Percentiles rank a stretch among this genome's conserved stretches.
phyloP scores from a whole-genome alignment of 2,888 invertebrate species.

The Pycnomerus fuliginosus region DNA sequence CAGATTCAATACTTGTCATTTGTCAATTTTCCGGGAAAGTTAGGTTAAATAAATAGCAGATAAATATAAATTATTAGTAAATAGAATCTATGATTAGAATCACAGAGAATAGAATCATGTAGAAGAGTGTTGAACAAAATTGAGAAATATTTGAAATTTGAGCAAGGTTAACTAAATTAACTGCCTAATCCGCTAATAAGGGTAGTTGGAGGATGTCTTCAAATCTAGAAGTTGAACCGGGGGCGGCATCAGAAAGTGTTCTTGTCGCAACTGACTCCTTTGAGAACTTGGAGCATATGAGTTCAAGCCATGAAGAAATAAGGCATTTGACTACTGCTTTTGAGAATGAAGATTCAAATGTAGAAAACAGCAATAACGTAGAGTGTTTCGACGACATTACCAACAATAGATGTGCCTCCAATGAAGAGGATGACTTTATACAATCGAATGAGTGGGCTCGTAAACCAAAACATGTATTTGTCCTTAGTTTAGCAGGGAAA shows the following conservation, averaged over 20 bases:
- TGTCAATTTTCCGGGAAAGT: too few species aligned
- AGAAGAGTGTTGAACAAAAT: background rate
- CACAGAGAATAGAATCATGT: too few species aligned
- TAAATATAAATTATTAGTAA: too few species aligned
- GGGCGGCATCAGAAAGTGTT: slow-evolving; percentile 65
- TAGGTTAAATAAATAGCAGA: too few species aligned
- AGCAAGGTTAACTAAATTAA: too few species aligned
- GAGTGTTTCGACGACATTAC: slow-evolving; percentile 30
- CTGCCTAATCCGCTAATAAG: too few species aligned
- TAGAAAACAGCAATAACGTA: slow-evolving; percentile 38
- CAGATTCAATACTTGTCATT: too few species aligned
- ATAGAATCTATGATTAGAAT: too few species aligned
- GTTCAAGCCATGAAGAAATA: slow-evolving; percentile 62
- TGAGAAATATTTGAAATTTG: too few species aligned
- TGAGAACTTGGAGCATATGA: slow-evolving; percentile 69
- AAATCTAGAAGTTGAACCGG: slow-evolving; percentile 55
- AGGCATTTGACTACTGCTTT: slow-evolving; percentile 56
- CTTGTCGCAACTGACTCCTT: slow-evolving; percentile 70
- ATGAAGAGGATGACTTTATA: slow-evolving; percentile 62
- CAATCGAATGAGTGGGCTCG: slow-evolving; percentile 73
- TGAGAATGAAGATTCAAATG: slow-evolving; percentile 33
- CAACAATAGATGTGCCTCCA: slow-evolving; percentile 26
- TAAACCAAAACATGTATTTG: slow-evolving; percentile 89
- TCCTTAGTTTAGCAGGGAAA: slow-evolving; percentile 93
- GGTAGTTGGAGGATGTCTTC: too few species aligned